phyloP scores from a whole-genome alignment of 2,888 invertebrate species.

The Stenichneumon culpator region DNA sequence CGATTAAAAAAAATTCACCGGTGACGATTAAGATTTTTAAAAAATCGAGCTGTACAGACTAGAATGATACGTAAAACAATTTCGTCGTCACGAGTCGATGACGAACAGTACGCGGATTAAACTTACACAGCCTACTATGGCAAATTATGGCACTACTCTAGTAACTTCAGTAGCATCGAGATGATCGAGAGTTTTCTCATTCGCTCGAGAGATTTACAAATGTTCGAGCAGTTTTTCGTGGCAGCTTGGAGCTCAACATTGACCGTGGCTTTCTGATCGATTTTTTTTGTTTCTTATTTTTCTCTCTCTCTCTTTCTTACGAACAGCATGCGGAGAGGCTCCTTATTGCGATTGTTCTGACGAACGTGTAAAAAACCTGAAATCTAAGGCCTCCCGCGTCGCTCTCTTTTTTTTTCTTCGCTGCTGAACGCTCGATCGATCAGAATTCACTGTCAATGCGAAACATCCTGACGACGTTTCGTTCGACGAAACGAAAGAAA shows the following conservation, averaged over 20 bases:
- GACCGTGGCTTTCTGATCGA: slow-evolving; percentile 17
- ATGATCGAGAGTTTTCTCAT: slow-evolving; percentile 37
- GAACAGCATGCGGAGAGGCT: slow-evolving; percentile 24
- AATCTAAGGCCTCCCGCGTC: slow-evolving; percentile 55
- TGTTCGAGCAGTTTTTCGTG: slow-evolving; percentile 41
- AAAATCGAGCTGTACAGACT: slow-evolving; percentile 62
- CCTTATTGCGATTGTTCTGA: slow-evolving; percentile 48
- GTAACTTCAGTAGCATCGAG: slow-evolving; percentile 46
- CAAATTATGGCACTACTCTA: slow-evolving; percentile 80
- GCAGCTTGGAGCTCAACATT: slow-evolving; percentile 55
- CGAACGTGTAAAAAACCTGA: slow-evolving; percentile 70
- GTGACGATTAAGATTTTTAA: slow-evolving; percentile 26
- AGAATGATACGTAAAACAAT: slow-evolving; percentile 59
- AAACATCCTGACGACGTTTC: slow-evolving; percentile 22
- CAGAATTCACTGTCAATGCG: slow-evolving; percentile 34
- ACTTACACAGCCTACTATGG: slow-evolving; percentile 73
- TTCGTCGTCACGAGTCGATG: slow-evolving; percentile 19
- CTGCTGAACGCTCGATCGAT: slow-evolving; percentile 21
- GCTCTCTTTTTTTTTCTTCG: slow-evolving; percentile 6
- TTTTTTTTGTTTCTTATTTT: slow-evolving; percentile 14
- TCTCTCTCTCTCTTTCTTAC: slow-evolving; percentile 3
- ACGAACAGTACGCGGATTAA: slow-evolving; percentile 30
- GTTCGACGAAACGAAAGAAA: slow-evolving; percentile 63
- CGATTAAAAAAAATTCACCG: slow-evolving; percentile 23
- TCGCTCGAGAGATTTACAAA: slow-evolving; percentile 3